A percentile compares a stretch with the other conserved stretches of the same genome.
These are phyloP conservation scores for Cyanoramphus novaezelandiae DNA, from an alignment of 2,113 vertebrate genomes.

Conservation along the genomic window DNA sequence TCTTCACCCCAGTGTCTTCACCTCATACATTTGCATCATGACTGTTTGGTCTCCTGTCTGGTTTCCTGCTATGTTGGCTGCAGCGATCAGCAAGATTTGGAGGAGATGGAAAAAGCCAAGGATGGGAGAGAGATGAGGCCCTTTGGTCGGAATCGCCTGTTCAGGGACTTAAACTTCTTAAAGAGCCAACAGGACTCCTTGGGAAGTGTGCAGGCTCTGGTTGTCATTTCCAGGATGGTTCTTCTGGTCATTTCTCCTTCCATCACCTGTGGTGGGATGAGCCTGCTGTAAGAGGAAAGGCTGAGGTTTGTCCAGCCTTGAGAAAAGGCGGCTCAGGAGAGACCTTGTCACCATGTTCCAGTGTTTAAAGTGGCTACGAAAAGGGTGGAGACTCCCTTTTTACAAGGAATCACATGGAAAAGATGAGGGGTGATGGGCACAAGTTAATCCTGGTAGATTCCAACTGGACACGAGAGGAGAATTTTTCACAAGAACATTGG, in stretches of 20 bases:
- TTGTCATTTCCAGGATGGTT: neutral
- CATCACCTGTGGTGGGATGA: too few species aligned
- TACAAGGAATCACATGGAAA: neutral
- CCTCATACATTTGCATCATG: accelerated
- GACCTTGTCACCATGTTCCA: neutral
- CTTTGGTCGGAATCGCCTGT: neutral
- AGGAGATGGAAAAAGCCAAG: neutral
- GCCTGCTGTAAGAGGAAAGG: neutral
- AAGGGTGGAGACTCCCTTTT: neutral
- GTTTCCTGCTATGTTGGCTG: neutral
- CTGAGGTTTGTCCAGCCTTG: neutral
- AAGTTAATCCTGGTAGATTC: neutral
- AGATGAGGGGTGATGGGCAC: neutral
- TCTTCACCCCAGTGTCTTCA: neutral
- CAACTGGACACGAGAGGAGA: neutral
- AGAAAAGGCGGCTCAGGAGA: neutral
- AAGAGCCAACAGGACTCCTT: accelerated
- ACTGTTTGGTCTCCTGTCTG: neutral
- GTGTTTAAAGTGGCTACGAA: neutral
- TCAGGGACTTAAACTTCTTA: neutral
- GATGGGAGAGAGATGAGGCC: neutral
- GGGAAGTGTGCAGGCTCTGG: neutral
- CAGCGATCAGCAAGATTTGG: neutral
- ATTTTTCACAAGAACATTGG: neutral
- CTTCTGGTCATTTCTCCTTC: neutral